phyloP scores from a whole-genome alignment of 2,888 invertebrate genomes.

The Drosophila anomelani region DNA sequence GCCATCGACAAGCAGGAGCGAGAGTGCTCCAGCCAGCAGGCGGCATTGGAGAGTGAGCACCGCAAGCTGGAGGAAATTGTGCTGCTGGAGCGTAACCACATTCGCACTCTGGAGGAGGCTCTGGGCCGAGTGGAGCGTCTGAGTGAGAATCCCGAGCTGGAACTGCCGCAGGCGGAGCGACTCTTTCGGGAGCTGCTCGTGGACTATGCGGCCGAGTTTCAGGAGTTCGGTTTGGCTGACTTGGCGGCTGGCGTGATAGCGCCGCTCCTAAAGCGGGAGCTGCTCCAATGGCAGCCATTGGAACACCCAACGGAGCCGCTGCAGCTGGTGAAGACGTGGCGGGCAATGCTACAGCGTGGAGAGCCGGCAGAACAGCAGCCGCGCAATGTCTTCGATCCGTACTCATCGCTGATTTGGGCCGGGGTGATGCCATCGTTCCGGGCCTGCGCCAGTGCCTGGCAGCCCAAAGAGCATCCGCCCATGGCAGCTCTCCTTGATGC shows the following conservation, averaged over 20 bases:
- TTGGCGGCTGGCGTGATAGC: conserved; percentile 94
- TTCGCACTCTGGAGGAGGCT: conserved; percentile 90
- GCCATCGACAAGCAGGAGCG: conserved; percentile 91
- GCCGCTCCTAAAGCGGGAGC: conserved; percentile 91
- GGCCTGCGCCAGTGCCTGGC: conserved; percentile 89
- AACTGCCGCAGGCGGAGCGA: conserved; percentile 85
- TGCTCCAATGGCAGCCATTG: conserved; percentile 93
- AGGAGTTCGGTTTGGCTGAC: conserved; percentile 92
- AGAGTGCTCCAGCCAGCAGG: conserved; percentile 91
- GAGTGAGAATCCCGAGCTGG: conserved; percentile 81
- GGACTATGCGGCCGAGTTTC: conserved; percentile 91
- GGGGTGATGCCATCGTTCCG: conserved; percentile 93
- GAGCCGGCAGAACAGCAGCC: conserved; percentile 61
- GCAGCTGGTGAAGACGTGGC: conserved; percentile 90
- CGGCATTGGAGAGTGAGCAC: conserved; percentile 92
- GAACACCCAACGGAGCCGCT: conserved; percentile 88
- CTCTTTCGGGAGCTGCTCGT: conserved; percentile 85
- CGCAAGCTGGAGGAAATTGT: conserved; percentile 89
- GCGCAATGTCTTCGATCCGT: conserved; percentile 87
- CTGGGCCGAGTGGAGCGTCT: conserved; percentile 88
- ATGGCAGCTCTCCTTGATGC: conserved; percentile 91
- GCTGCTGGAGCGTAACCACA: conserved; percentile 89
- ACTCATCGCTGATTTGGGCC: conserved; percentile 94
- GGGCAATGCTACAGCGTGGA: conserved; percentile 86
- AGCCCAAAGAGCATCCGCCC: conserved; percentile 91